phyloP scores from a whole-genome alignment of 2,797 vertebrate species.

The Hyperoplus immaculatus region DNA sequence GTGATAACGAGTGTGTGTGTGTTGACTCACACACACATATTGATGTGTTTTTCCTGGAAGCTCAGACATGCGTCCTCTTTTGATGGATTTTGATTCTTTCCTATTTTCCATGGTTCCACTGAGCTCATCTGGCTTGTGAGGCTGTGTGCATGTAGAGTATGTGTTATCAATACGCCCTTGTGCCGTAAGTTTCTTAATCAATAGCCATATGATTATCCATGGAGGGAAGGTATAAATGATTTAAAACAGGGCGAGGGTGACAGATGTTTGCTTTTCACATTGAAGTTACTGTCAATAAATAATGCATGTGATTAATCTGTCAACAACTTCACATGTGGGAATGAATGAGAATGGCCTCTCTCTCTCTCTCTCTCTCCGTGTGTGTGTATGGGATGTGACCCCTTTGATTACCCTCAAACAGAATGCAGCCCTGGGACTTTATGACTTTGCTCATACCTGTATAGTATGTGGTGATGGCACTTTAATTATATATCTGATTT shows the following conservation, averaged over 20 bases:
- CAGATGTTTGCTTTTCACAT: conserved; percentile 97
- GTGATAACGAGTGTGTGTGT: conserved; percentile 13
- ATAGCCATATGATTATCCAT: conserved; percentile 97
- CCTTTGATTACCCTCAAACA: conserved; percentile 53
- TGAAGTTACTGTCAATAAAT: conserved; percentile 99
- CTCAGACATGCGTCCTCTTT: conserved; percentile 18
- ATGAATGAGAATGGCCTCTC: conserved; percentile 84
- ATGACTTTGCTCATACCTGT: conserved; percentile 27
- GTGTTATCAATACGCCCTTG: conserved; percentile 91
- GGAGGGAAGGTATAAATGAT: conserved; percentile 96
- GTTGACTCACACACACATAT: not conserved
- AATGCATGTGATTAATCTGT: conserved; percentile 98
- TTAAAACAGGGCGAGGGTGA: conserved; percentile 94
- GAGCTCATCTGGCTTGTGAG: conserved; percentile 65
- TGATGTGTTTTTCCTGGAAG: conserved; percentile 12
- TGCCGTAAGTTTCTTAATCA: conserved; percentile 93
- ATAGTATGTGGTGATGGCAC: conserved; percentile 7
- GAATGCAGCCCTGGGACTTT: conserved; percentile 33
- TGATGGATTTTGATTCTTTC: conserved; percentile 30
- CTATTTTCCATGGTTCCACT: not conserved
- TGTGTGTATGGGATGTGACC: conserved; percentile 60
- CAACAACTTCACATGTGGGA: conserved; percentile 91
- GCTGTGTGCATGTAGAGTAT: conserved; percentile 68
- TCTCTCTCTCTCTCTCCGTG: conserved; percentile 77
- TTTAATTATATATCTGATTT: conserved; percentile 30